Evolutionary conservation across 2,888 invertebrate genomes (phyloP).

Genomic region (Heliconius sara): DNA sequence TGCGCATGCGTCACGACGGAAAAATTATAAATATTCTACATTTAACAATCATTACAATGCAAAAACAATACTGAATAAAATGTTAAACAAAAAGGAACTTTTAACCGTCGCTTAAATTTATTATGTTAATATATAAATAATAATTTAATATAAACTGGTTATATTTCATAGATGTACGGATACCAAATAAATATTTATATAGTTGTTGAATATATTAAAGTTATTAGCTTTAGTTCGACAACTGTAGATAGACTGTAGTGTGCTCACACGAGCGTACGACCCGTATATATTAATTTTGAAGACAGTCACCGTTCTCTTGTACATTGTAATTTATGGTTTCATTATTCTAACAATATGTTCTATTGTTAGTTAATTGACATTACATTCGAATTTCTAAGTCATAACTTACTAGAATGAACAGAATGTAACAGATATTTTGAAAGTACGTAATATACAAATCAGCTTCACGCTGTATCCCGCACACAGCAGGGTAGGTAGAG

Average conservation of each 20-base stretch:
- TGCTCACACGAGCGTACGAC: conserved; percentile 9
- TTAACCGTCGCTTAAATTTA: not conserved
- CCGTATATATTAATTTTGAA: conserved; percentile 30
- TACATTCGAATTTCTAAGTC: conserved; percentile 4
- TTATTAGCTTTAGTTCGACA: conserved; percentile 28
- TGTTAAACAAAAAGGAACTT: too few species aligned
- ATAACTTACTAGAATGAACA: not conserved
- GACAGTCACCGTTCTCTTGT: conserved; percentile 11
- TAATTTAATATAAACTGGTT: not conserved
- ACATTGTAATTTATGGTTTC: conserved; percentile 24
- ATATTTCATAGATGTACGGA: not conserved
- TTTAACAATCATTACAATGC: too few species aligned
- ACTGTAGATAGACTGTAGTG: conserved; percentile 4
- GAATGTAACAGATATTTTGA: not conserved
- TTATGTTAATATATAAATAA: not conserved
- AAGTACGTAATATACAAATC: too few species aligned
- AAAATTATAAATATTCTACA: too few species aligned
- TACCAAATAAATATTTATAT: conserved; percentile 17
- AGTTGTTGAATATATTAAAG: conserved; percentile 27
- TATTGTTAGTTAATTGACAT: conserved; percentile 13
- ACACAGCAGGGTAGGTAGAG: too few species aligned
- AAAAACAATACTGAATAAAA: too few species aligned
- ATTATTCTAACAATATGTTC: conserved; percentile 16
- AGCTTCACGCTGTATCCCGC: too few species aligned
- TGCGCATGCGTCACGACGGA: too few species aligned